Conservation (phyloP, 2,113 vertebrate genomes). For the Guaruba guarouba region DNA sequence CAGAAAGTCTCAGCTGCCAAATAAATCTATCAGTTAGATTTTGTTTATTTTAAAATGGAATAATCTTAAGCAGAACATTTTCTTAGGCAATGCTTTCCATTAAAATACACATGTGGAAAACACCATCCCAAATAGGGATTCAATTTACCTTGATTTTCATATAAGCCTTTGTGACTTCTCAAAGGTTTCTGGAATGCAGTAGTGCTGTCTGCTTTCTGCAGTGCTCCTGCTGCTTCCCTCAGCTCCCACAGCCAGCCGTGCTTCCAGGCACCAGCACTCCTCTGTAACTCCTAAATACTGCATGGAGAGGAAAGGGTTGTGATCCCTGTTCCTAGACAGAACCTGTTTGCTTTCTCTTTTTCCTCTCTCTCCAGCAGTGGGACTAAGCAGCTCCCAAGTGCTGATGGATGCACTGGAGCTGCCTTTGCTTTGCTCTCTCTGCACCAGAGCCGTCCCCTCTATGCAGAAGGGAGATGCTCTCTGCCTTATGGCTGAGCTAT, state of each 20-base stretch:
- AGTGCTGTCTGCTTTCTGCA: background rate
- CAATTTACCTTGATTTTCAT: background rate
- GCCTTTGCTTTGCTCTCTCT: background rate
- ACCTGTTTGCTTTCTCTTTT: background rate
- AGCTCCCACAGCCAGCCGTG: background rate
- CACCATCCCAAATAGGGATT: background rate
- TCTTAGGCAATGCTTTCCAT: background rate
- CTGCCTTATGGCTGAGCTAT: background rate
- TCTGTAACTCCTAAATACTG: background rate
- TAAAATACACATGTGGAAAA: background rate
- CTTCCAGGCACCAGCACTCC: background rate
- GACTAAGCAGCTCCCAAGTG: background rate
- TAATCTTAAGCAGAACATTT: background rate
- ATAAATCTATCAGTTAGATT: rapidly evolving
- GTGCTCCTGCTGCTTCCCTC: background rate
- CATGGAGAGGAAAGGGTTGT: too few relatives aligned
- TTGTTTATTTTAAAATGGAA: background rate
- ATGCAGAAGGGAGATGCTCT: background rate
- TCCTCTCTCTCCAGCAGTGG: rapidly evolving
- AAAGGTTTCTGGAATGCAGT: background rate
- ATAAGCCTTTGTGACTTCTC: background rate
- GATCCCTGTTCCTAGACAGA: background rate
- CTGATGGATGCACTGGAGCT: rapidly evolving
- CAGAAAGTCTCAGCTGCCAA: background rate
- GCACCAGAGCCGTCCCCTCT: background rate